A percentile compares a stretch with the other conserved stretches of the same genome.
Conservation (phyloP, 2,113 vertebrate genomes). For the Marmota flaviventris region DNA sequence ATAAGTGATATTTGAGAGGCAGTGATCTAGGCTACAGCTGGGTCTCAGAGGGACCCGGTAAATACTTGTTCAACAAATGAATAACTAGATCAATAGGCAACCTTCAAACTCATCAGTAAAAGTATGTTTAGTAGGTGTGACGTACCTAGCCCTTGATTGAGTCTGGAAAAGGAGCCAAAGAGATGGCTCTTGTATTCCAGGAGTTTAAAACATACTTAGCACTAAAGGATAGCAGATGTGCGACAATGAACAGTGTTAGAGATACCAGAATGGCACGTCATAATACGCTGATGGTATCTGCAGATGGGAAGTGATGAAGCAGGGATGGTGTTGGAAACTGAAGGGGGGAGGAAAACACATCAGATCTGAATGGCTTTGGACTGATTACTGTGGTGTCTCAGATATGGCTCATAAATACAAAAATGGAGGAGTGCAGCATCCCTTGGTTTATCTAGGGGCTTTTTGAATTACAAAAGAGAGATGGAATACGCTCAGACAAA, state of each 20-base stretch:
- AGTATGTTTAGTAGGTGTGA: background rate
- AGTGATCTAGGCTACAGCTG: background rate
- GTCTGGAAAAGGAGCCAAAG: background rate
- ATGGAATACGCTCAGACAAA: background rate
- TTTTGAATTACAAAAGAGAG: conserved; percentile 51
- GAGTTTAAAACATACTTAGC: conserved; percentile 15
- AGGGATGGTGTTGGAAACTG: background rate
- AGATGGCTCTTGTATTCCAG: conserved; percentile 3
- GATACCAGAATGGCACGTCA: background rate
- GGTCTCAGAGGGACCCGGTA: background rate
- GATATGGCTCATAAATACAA: conserved; percentile 59
- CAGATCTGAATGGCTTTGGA: background rate
- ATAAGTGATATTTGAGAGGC: background rate
- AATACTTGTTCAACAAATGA: background rate
- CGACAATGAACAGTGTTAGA: background rate
- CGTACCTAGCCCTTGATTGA: background rate
- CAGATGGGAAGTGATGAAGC: background rate
- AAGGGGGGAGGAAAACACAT: background rate
- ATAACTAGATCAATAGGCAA: background rate
- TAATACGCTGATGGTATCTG: background rate
- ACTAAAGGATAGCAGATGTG: background rate
- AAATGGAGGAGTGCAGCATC: background rate
- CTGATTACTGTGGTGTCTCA: background rate
- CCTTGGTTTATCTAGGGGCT: conserved; percentile 9
- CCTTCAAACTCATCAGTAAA: background rate